These are phyloP conservation scores for Leptinotarsa undecemlineata DNA, from an alignment of 1,140 invertebrate genomes.

Conservation along the genomic window DNA sequence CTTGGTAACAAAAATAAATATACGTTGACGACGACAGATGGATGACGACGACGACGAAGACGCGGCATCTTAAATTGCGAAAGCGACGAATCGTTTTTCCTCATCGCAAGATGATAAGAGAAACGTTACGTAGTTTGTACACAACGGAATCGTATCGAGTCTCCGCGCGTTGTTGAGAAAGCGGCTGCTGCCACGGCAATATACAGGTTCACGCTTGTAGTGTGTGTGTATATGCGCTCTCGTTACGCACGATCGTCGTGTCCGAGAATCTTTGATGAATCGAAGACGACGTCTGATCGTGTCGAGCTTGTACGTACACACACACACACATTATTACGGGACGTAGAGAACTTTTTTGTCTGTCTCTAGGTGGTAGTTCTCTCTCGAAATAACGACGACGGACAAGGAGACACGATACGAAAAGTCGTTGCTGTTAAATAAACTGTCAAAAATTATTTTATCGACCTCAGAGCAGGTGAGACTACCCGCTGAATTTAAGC, in stretches of 20 bases:
- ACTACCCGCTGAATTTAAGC: slow-evolving; percentile 82
- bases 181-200: background rate
- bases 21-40: too few species aligned
- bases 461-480: slow-evolving; percentile 54
- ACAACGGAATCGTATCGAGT: background rate
- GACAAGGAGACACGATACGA: background rate
- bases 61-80: too few species aligned
- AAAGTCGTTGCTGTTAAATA: background rate
- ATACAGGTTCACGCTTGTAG: too few species aligned
- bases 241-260: slow-evolving; percentile 12
- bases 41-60: too few species aligned
- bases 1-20: too few species aligned
- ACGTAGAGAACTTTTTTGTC: background rate
- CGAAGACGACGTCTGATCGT: slow-evolving; percentile 17
- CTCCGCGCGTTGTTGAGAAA: background rate
- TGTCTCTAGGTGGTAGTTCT: too few species aligned
- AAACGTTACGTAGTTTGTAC: slow-evolving; percentile 4
- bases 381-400: too few species aligned
- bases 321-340: background rate
- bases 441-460: background rate
- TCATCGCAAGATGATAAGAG: background rate
- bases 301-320: background rate
- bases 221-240: background rate
- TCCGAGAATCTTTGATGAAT: slow-evolving; percentile 16
- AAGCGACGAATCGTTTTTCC: too few species aligned